These are phyloP conservation scores for Drosophila kepulauana DNA, from an alignment of 1,140 invertebrate species.

Conservation along the genomic window DNA sequence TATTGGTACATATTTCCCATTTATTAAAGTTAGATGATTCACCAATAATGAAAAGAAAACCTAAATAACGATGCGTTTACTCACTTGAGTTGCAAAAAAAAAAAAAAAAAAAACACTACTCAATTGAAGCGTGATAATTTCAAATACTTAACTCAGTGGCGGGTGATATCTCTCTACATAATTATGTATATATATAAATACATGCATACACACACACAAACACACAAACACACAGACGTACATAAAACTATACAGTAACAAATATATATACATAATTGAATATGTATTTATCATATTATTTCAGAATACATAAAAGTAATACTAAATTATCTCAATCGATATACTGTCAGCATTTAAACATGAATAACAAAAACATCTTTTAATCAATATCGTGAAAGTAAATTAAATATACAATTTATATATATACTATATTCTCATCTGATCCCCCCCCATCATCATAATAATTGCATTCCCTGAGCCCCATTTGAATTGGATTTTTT, in stretches of 20 bases:
- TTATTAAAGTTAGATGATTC: constrained; percentile 80
- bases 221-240: constrained; percentile 9
- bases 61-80: constrained; percentile 66
- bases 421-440: constrained; percentile 37
- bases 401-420: constrained; percentile 9
- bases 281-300: constrained; percentile 37
- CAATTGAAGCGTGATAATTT: constrained; percentile 73
- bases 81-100: constrained; percentile 54
- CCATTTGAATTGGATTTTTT: background rate
- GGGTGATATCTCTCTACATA: constrained; percentile 65
- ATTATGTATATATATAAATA: constrained; percentile 27
- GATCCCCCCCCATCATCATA: constrained; percentile 16
- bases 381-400: constrained; percentile 29
- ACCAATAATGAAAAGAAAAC: constrained; percentile 61
- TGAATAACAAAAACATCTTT: constrained; percentile 8
- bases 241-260: constrained; percentile 11
- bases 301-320: constrained; percentile 26
- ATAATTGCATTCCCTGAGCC: constrained; percentile 14
- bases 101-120: constrained; percentile 21
- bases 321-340: constrained; percentile 47
- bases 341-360: constrained; percentile 40
- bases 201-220: constrained; percentile 20
- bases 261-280: constrained; percentile 16
- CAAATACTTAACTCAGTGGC: constrained; percentile 80
- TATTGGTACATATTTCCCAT: constrained; percentile 71